These are phyloP conservation scores for Gonioctena quinquepunctata DNA, from an alignment of 1,140 invertebrate genomes.

Conservation along the genomic window DNA sequence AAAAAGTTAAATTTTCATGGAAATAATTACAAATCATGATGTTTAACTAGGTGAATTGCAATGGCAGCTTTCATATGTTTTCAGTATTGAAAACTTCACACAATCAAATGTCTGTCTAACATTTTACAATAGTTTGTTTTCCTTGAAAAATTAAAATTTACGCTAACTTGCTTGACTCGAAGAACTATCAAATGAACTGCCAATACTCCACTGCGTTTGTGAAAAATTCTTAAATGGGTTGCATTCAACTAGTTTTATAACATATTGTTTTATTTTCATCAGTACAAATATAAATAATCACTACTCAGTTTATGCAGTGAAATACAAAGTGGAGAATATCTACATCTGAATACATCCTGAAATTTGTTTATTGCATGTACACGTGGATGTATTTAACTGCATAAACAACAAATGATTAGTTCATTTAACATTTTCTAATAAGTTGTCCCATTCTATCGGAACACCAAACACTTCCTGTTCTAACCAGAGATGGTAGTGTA, in stretches of 20 bases:
- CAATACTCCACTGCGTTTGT: background rate
- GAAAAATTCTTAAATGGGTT: background rate
- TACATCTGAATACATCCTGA: background rate
- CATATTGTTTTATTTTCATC: background rate
- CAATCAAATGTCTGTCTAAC: too few species aligned
- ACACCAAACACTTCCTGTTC: conserved; percentile 94
- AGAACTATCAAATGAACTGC: background rate
- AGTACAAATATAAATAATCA: background rate
- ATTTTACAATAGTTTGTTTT: background rate
- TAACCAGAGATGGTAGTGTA: conserved; percentile 95
- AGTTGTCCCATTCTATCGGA: conserved; percentile 75
- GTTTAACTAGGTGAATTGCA: too few species aligned
- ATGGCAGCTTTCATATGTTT: too few species aligned
- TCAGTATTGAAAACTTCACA: too few species aligned
- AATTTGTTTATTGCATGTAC: conserved; percentile 1
- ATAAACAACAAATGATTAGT: background rate
- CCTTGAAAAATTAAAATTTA: background rate
- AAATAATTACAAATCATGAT: too few species aligned
- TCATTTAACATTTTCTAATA: conserved; percentile 47
- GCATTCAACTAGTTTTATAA: background rate
- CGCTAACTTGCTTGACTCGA: background rate
- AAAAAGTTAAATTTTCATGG: too few species aligned
- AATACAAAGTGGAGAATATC: background rate
- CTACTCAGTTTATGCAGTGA: background rate
- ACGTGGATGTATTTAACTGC: conserved; percentile 1